These are phyloP conservation scores for Gymnogyps californianus DNA, from an alignment of 2,113 vertebrate species.

Conservation along the genomic window DNA sequence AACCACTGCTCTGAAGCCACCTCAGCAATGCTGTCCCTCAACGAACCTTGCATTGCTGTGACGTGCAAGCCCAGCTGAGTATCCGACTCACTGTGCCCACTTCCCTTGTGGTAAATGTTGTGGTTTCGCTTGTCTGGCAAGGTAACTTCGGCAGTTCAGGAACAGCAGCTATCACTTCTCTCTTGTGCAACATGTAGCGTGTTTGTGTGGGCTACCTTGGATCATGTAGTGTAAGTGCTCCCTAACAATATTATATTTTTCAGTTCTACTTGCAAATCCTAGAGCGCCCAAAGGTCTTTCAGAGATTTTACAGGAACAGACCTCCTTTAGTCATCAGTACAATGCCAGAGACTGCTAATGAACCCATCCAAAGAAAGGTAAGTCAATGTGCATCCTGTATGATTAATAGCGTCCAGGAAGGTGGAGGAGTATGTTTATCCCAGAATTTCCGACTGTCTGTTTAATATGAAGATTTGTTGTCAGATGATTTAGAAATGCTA, in stretches of 20 bases:
- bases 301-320: slow-evolving; percentile 54
- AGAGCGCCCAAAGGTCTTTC: slow-evolving; percentile 2
- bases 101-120: neutral
- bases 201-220: neutral
- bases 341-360: slow-evolving; percentile 52
- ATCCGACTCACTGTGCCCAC: fast-evolving
- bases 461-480: neutral
- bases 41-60: fast-evolving
- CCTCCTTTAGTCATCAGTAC: slow-evolving; percentile 60
- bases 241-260: neutral
- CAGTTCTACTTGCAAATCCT: slow-evolving; percentile 59
- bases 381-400: slow-evolving; percentile 53
- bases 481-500: neutral
- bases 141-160: neutral
- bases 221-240: fast-evolving
- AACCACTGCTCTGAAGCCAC: neutral
- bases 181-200: neutral
- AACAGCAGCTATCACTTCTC: neutral
- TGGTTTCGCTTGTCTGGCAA: neutral
- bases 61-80: neutral
- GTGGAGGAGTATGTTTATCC: slow-evolving; percentile 19
- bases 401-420: slow-evolving; percentile 39
- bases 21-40: neutral
- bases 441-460: neutral
- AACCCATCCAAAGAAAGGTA: slow-evolving; percentile 68